phyloP scores from a whole-genome alignment of 1,140 invertebrate species.

The Pseudomyrmex gracilis region DNA sequence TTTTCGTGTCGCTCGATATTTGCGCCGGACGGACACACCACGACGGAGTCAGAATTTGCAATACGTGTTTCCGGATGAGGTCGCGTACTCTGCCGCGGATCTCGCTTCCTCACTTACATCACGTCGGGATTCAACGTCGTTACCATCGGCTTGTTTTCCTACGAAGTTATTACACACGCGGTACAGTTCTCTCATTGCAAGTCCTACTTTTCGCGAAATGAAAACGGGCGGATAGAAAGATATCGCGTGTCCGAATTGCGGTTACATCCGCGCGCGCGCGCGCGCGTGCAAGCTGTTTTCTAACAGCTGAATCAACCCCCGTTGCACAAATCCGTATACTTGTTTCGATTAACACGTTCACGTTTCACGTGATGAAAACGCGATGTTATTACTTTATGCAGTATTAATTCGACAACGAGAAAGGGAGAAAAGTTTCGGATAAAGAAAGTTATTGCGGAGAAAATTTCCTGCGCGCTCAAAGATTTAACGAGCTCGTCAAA shows the following conservation, averaged over 20 bases:
- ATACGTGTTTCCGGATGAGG: conserved; percentile 58
- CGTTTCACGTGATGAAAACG: background rate
- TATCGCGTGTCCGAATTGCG: background rate
- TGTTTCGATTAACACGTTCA: background rate
- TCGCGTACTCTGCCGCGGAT: conserved; percentile 33
- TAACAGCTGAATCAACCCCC: background rate
- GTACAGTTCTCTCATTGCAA: background rate
- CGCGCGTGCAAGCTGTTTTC: background rate
- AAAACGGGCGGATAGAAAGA: background rate
- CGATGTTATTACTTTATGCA: background rate
- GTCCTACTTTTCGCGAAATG: background rate
- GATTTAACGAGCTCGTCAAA: conserved; percentile 50
- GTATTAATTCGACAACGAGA: background rate
- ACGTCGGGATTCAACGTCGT: background rate
- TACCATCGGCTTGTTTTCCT: background rate
- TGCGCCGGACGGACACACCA: conserved; percentile 14
- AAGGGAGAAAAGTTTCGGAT: background rate
- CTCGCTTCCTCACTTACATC: conserved; percentile 47
- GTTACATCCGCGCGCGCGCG: no score
- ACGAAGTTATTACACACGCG: background rate
- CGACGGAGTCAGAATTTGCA: conserved; percentile 55
- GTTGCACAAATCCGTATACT: background rate
- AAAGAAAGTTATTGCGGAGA: background rate
- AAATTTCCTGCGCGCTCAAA: background rate
- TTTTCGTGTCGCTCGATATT: conserved; percentile 61